phyloP scores from a whole-genome alignment of 2,888 invertebrate genomes.

The Lasioglossum vierecki region DNA sequence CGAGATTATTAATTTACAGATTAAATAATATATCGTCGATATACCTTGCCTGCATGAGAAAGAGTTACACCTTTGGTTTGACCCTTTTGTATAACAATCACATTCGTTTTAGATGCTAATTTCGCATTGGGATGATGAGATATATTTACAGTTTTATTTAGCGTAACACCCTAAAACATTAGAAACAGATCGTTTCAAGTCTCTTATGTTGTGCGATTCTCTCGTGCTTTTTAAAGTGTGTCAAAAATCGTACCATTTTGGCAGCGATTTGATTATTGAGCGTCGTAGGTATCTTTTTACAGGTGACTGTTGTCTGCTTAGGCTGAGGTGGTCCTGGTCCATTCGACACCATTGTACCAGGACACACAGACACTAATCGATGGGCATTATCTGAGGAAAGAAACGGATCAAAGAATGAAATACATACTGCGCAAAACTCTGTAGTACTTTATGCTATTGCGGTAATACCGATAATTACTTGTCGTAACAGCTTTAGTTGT shows the following conservation, averaged over 20 bases:
- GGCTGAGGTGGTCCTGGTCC: constrained; percentile 78
- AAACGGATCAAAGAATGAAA: constrained; percentile 12
- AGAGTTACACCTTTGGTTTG: constrained; percentile 84
- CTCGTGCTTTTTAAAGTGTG: constrained; percentile 14
- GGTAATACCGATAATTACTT: constrained; percentile 57
- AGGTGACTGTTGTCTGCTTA: constrained; percentile 69
- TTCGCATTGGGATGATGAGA: constrained; percentile 73
- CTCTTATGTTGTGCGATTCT: constrained; percentile 6
- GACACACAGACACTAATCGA: constrained; percentile 69
- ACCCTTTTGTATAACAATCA: constrained; percentile 87
- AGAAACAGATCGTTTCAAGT: not conserved
- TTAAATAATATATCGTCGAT: constrained; percentile 3
- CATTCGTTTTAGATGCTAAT: constrained; percentile 85
- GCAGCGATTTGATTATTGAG: constrained; percentile 74
- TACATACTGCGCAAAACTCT: not conserved
- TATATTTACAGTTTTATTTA: constrained; percentile 76
- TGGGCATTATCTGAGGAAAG: constrained; percentile 57
- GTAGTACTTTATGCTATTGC: not conserved
- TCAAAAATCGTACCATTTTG: constrained; percentile 73
- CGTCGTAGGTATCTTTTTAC: constrained; percentile 74
- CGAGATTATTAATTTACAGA: constrained; percentile 3
- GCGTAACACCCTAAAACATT: constrained; percentile 72
- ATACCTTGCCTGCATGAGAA: constrained; percentile 81
- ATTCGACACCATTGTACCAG: constrained; percentile 72
- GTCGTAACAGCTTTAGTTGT: constrained; percentile 64